Evolutionary conservation across 2,113 vertebrate genomes (phyloP).

Genomic region (Lasiurus cinereus): DNA sequence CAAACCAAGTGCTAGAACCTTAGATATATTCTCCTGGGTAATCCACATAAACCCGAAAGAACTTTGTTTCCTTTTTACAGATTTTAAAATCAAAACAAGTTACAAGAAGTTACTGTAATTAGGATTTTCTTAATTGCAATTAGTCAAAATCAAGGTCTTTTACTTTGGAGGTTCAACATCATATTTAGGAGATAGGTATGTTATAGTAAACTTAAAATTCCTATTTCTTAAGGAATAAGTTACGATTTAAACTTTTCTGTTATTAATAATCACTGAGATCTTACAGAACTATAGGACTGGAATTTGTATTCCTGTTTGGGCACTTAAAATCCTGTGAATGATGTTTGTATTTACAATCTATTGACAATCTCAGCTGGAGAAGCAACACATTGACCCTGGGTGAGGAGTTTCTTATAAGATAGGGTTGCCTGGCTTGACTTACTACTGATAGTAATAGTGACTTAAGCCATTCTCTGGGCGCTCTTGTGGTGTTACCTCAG

Average conservation of each 20-base stretch:
- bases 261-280: not conserved
- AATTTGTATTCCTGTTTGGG: not conserved
- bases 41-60: not conserved
- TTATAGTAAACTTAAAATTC: slow-evolving; percentile 3
- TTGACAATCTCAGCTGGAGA: not conserved
- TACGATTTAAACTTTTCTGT: not conserved
- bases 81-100: not conserved
- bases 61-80: not conserved
- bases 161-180: not conserved
- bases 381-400: not conserved
- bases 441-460: too few relatives aligned
- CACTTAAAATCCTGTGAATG: not conserved
- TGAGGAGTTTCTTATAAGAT: not conserved
- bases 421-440: not conserved
- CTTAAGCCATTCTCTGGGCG: not conserved
- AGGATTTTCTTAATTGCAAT: not conserved
- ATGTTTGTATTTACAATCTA: not conserved
- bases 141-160: not conserved
- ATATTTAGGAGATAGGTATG: not conserved
- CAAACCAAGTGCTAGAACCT: not conserved
- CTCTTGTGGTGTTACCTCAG: not conserved
- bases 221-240: not conserved
- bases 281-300: not conserved
- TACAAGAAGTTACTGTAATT: not conserved
- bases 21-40: not conserved